These are phyloP conservation scores for Drosophila ercepeae DNA, from an alignment of 1,140 invertebrate genomes.

Conservation along the genomic window DNA sequence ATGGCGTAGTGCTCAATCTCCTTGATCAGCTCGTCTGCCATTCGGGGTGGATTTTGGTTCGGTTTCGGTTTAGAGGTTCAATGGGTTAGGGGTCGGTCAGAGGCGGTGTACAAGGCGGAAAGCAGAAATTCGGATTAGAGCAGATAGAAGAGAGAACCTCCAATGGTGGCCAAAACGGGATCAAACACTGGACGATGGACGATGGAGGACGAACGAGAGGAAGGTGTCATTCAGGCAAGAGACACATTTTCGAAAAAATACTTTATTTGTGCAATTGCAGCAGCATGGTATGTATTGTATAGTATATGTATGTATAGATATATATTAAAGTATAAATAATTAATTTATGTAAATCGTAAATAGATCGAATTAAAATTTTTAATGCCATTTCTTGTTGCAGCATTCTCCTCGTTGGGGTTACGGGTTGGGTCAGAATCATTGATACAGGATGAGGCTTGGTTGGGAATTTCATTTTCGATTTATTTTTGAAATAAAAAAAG, in stretches of 20 bases:
- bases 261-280: constrained; percentile 84
- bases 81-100: constrained; percentile 39
- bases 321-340: constrained; percentile 82
- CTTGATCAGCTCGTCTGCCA: constrained; percentile 96
- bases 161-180: constrained; percentile 38
- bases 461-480: constrained; percentile 9
- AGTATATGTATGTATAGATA: constrained; percentile 53
- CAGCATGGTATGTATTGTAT: constrained; percentile 64
- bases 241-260: constrained; percentile 69
- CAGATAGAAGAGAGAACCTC: constrained; percentile 41
- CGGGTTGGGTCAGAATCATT: constrained; percentile 38
- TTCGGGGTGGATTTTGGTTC: constrained; percentile 18
- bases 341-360: constrained; percentile 81
- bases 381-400: constrained; percentile 53
- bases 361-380: constrained; percentile 64
- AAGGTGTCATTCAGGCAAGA: background rate
- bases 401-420: constrained; percentile 30
- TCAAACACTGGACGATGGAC: constrained; percentile 20
- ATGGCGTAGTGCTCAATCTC: constrained; percentile 99
- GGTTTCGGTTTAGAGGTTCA: constrained; percentile 24
- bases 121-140: constrained; percentile 66
- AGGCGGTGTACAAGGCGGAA: constrained; percentile 16
- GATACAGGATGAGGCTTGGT: background rate
- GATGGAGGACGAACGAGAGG: constrained; percentile 2
- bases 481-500: constrained; percentile 56